Conservation (phyloP, 1,140 invertebrate genomes). For the Druon quercuslanigerum region DNA sequence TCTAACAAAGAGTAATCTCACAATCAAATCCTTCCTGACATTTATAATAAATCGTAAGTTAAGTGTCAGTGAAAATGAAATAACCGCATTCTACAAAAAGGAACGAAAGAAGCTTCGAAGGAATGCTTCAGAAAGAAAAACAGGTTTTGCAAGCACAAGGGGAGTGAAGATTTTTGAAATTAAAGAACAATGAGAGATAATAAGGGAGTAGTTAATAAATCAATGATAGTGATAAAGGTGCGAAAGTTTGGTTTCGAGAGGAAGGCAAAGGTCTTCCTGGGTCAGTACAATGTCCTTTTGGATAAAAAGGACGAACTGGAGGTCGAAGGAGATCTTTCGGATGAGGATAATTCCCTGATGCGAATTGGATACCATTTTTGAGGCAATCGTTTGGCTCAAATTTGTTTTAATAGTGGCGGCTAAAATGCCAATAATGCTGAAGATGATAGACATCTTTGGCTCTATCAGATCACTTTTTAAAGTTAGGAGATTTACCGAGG, state of each 20-base stretch:
- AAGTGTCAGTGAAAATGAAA: too few relatives aligned
- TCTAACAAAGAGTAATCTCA: too few relatives aligned
- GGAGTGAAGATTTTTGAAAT: not conserved
- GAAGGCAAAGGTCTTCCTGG: too few relatives aligned
- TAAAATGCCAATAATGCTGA: conserved; percentile 71
- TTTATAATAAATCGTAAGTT: too few relatives aligned
- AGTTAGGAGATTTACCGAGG: conserved; percentile 75
- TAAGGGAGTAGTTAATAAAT: too few relatives aligned
- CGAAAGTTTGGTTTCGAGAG: too few relatives aligned
- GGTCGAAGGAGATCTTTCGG: not conserved
- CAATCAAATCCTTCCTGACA: too few relatives aligned
- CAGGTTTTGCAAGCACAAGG: not conserved
- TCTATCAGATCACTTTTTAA: conserved; percentile 75
- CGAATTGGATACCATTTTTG: not conserved
- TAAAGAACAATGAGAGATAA: too few relatives aligned
- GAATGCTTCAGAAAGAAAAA: not conserved
- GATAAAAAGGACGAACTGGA: not conserved
- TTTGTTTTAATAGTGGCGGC: not conserved
- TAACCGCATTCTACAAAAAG: not conserved
- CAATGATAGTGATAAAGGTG: too few relatives aligned
- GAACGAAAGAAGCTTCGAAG: not conserved
- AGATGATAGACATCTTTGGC: conserved; percentile 74
- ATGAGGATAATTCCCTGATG: not conserved
- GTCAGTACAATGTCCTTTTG: not conserved
- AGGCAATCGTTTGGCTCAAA: not conserved